Evolutionary conservation across 2,888 invertebrate species (phyloP).

Genomic region (Linnaemya tessellans): DNA sequence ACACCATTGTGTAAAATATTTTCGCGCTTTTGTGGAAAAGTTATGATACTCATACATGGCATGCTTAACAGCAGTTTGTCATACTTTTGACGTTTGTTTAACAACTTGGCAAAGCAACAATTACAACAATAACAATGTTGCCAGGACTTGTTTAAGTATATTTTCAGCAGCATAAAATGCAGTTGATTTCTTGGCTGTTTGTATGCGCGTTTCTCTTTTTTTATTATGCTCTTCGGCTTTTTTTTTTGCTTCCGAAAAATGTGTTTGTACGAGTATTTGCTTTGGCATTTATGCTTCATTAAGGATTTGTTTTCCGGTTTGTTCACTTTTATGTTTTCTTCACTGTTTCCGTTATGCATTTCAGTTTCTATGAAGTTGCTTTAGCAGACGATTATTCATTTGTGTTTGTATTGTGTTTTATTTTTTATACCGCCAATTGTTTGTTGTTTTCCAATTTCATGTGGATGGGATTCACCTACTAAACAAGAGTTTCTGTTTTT

Average conservation of each 20-base stretch:
- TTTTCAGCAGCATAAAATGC: slow-evolving; percentile 6
- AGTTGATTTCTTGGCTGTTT: slow-evolving; percentile 39
- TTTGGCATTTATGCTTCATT: slow-evolving; percentile 72
- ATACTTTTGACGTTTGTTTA: slow-evolving; percentile 73
- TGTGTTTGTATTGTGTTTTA: slow-evolving; percentile 46
- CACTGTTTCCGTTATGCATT: slow-evolving; percentile 61
- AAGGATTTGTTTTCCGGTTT: slow-evolving; percentile 74
- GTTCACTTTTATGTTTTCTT: slow-evolving; percentile 71
- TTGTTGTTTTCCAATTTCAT: slow-evolving; percentile 43
- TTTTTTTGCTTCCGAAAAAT: slow-evolving; percentile 5
- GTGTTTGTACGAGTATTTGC: slow-evolving; percentile 40
- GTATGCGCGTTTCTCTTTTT: slow-evolving; percentile 19
- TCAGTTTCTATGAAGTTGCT: slow-evolving; percentile 40
- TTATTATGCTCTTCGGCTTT: background rate
- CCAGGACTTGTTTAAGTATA: slow-evolving; percentile 3
- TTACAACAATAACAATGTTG: slow-evolving; percentile 39
- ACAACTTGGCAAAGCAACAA: slow-evolving; percentile 63
- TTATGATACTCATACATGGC: slow-evolving; percentile 66
- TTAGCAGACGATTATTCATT: slow-evolving; percentile 65
- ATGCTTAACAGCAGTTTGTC: slow-evolving; percentile 72
- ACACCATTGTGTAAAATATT: slow-evolving; percentile 58
- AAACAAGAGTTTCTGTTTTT: slow-evolving; percentile 73
- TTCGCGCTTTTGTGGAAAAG: slow-evolving; percentile 66
- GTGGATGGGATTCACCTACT: slow-evolving; percentile 24
- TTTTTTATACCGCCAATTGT: slow-evolving; percentile 63